phyloP scores from a whole-genome alignment of 1,140 invertebrate genomes.

The Brachionus calyciflorus region DNA sequence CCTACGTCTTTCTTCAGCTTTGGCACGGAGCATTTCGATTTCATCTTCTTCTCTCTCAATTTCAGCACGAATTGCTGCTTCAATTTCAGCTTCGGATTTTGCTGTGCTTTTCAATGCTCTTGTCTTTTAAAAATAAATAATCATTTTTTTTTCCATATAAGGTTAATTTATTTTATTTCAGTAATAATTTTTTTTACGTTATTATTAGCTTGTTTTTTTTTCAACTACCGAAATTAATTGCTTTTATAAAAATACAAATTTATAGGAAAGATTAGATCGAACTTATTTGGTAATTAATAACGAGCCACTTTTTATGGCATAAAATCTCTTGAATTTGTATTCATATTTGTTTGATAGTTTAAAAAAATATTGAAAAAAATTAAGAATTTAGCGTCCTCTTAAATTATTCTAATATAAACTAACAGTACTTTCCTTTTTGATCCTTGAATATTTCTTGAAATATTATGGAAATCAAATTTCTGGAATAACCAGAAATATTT shows the following conservation, averaged over 20 bases:
- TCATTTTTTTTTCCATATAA: neutral
- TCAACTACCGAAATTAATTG: neutral
- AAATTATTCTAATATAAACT: no score
- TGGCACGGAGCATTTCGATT: slow-evolving; percentile 35
- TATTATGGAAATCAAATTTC: no score
- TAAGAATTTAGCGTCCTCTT: no score
- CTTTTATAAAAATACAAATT: neutral
- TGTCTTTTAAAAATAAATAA: neutral
- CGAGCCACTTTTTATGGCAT: no score
- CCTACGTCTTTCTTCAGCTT: slow-evolving; percentile 38
- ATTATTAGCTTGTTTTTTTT: neutral
- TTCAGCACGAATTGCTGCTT: slow-evolving; percentile 10
- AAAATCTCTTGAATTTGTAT: no score
- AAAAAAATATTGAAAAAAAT: no score
- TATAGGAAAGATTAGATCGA: no score
- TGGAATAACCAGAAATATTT: no score
- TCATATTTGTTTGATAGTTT: no score
- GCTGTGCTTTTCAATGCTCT: slow-evolving; percentile 23
- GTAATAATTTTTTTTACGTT: neutral
- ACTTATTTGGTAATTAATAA: no score
- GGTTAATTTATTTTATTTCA: slow-evolving; percentile 14
- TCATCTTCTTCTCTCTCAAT: slow-evolving; percentile 41
- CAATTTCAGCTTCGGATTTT: neutral
- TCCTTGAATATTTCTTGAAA: no score
- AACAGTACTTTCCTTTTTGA: no score